These are phyloP conservation scores for Phaedon cochleariae DNA, from an alignment of 2,888 invertebrate genomes.

Conservation along the genomic window DNA sequence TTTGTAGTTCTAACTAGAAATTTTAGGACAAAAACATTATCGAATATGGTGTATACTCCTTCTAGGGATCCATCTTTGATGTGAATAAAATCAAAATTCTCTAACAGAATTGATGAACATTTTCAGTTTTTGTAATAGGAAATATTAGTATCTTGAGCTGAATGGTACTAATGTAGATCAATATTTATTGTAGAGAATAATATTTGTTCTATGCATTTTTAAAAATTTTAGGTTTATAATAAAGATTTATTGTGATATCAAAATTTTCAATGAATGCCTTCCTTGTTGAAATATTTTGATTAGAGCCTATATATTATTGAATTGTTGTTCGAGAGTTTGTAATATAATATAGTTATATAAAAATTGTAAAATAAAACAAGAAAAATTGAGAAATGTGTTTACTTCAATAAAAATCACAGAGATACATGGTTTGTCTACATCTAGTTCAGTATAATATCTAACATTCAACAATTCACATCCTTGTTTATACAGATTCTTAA, in stretches of 20 bases:
- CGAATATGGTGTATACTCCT: no score
- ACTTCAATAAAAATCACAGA: slow-evolving; percentile 32
- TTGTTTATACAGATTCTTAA: slow-evolving; percentile 23
- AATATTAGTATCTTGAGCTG: no score
- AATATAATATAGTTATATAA: slow-evolving; percentile 12
- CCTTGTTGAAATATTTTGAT: slow-evolving; percentile 32
- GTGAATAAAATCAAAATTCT: no score
- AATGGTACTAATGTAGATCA: no score
- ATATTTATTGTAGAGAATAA: no score
- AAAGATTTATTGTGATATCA: slow-evolving; percentile 3
- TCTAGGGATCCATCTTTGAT: no score
- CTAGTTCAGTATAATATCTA: slow-evolving; percentile 23
- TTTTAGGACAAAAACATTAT: no score
- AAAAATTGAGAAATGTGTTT: slow-evolving; percentile 27
- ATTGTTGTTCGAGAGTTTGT: slow-evolving; percentile 12
- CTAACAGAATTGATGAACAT: no score
- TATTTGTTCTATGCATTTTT: no score
- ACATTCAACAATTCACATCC: slow-evolving; percentile 38
- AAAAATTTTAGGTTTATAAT: no score
- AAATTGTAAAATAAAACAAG: slow-evolving; percentile 23
- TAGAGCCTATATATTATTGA: neutral
- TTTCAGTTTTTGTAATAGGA: no score
- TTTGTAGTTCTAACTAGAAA: no score
- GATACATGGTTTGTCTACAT: slow-evolving; percentile 22
- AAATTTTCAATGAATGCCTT: slow-evolving; percentile 36